Base-by-base conservation (phyloP, 2,888 invertebrate genomes). In the Aspidiotus rigidus region DNA sequence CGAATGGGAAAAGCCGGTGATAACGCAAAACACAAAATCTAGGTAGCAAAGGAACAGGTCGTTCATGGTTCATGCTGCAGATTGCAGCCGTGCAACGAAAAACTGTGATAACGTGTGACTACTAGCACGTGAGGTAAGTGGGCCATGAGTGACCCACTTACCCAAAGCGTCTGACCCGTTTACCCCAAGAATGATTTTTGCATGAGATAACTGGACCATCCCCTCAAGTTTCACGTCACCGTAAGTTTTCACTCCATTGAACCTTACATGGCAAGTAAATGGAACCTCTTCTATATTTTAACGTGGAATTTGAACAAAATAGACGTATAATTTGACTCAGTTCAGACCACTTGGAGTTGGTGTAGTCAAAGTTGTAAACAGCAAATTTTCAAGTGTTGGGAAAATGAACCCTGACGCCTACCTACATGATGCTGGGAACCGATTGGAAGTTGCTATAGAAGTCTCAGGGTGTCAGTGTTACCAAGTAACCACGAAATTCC, bases 331-430 rank as follows among this genome's bases (percentile, higher is more conserved):
- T 49, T 49, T 49, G 49, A 49, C 49, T 11, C 49, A 49, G n/a
- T 6, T 49, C 6, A n/a, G 49, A 6, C 49, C 6, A 6, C 49
- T 49, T 49, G 49, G 6, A 49, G 49, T 49, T 49, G 49, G 49
- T 49, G 10, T n/a, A 49, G 49, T 49, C 49, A 49, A 49, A 49
- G 6, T 2, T 49, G 49, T 49, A 13, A 49, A 49, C 49, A 49
- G 6, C 49, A 49, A n/a, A 49, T 49, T 49, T 49, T 49, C 10
- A 49, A n/a, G 49, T 49, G 10, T 49, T 49, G n/a, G 6, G 6
- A 49, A 49, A 49, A 49, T 49, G 49, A 49, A 49, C 49, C 49
- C 49, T 49, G 49, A 49, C 49, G 49, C n/a, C 49, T 49, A 13
- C 49, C 49, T 49, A n/a, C 11, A 49, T 49, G 49, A 49, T n/a